Conservation (phyloP, 2,888 invertebrate species). For the Lysandra bellargus region DNA sequence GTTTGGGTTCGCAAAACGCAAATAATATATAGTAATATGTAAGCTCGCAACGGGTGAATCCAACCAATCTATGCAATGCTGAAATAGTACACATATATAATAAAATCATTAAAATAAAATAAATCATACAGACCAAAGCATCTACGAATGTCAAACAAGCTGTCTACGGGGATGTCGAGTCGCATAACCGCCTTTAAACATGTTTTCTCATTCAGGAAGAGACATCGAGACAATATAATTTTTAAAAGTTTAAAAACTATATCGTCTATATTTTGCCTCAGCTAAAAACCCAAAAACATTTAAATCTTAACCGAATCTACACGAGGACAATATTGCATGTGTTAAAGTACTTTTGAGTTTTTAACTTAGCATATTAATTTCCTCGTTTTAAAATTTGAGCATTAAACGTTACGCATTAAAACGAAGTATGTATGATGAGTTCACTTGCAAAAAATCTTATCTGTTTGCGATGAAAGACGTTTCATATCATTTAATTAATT, state of each 20-base stretch:
- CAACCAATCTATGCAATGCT: conserved; percentile 66
- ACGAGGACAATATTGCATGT: too few relatives aligned
- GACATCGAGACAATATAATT: conserved; percentile 20
- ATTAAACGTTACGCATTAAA: conserved; percentile 8
- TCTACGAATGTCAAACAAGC: conserved; percentile 68
- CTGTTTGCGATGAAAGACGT: background rate
- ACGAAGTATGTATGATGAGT: conserved; percentile 20
- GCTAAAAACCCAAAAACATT: conserved; percentile 24
- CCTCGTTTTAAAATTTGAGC: background rate
- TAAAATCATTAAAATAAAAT: conserved; percentile 51
- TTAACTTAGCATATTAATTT: background rate
- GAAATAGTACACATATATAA: conserved; percentile 71
- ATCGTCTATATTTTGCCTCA: conserved; percentile 9
- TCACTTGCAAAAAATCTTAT: conserved; percentile 14
- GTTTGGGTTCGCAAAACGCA: conserved; percentile 58
- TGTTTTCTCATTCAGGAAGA: conserved; percentile 39
- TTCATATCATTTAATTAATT: too few relatives aligned
- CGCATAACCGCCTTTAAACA: conserved; percentile 44
- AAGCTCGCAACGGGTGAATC: conserved; percentile 63
- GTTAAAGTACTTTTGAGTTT: conserved; percentile 9
- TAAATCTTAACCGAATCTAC: too few relatives aligned
- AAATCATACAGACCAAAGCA: conserved; percentile 63
- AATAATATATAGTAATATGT: conserved; percentile 54
- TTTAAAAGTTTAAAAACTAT: conserved; percentile 33
- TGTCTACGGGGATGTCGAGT: conserved; percentile 49